These are phyloP conservation scores for Papilio xuthus DNA, from an alignment of 1,140 invertebrate genomes.

Conservation along the genomic window DNA sequence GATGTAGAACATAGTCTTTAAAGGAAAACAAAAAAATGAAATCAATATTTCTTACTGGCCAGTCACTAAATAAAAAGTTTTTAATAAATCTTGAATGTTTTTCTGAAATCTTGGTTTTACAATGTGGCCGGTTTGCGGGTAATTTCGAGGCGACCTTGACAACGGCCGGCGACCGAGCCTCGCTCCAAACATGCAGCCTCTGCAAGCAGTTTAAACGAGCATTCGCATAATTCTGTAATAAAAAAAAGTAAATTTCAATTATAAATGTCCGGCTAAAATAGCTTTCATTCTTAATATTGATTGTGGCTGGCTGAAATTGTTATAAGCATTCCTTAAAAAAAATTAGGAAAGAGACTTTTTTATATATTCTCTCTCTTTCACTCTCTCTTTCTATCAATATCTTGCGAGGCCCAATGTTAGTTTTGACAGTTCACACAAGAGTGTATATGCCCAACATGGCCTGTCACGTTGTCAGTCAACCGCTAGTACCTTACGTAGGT, in stretches of 20 bases:
- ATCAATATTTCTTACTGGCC: no score
- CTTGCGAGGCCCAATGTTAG: not conserved
- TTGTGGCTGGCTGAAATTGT: no score
- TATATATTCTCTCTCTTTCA: no score
- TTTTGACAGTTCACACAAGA: not conserved
- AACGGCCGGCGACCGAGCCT: conserved; percentile 63
- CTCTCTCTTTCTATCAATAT: no score
- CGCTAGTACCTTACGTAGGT: not conserved
- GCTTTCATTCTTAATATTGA: not conserved
- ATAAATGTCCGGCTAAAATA: not conserved
- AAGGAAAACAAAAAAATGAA: no score
- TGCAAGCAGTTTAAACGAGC: not conserved
- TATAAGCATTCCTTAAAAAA: no score
- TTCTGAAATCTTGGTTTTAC: not conserved
- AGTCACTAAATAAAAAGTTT: no score
- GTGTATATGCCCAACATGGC: not conserved
- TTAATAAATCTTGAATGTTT: not conserved
- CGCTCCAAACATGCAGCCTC: conserved; percentile 15
- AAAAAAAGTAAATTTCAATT: not conserved
- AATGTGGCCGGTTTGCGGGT: conserved; percentile 25
- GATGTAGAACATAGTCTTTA: no score
- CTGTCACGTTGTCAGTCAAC: not conserved
- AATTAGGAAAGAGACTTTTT: not conserved
- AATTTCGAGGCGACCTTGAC: conserved; percentile 65
- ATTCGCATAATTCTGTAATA: not conserved